phyloP scores from a whole-genome alignment of 2,888 invertebrate genomes.

The Lamproptera curius region DNA sequence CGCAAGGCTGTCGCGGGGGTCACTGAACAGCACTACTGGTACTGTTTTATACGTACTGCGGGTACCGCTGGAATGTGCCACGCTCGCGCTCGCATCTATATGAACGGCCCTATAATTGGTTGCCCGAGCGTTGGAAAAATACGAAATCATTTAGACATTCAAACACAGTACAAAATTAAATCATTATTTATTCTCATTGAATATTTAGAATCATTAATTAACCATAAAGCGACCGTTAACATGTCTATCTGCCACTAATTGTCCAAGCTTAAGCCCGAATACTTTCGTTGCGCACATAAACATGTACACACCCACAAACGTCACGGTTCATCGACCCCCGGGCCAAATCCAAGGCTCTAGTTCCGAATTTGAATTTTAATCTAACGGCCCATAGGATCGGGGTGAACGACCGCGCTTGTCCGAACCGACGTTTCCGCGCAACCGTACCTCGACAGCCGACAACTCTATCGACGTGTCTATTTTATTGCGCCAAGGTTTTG shows the following conservation, averaged over 20 bases:
- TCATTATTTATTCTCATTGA: too few species aligned
- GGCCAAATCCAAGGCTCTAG: constrained; percentile 44
- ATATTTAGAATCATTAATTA: too few species aligned
- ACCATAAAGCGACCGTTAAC: too few species aligned
- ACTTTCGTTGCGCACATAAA: background rate
- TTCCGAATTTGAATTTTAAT: constrained; percentile 69
- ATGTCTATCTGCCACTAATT: too few species aligned
- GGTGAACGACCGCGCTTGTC: constrained; percentile 60
- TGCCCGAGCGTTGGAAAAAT: too few species aligned
- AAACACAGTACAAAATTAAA: too few species aligned
- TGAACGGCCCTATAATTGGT: background rate
- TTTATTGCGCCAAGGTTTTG: constrained; percentile 31
- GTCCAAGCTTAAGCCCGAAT: background rate
- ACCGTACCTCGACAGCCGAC: constrained; percentile 34
- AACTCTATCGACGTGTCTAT: constrained; percentile 36
- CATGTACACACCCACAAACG: constrained; percentile 35
- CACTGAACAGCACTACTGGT: constrained; percentile 8
- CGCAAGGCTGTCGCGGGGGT: constrained; percentile 19
- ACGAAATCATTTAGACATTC: too few species aligned
- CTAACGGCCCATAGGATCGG: constrained; percentile 59
- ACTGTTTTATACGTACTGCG: constrained; percentile 7
- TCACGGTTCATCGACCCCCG: constrained; percentile 33
- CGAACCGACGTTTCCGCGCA: constrained; percentile 48
- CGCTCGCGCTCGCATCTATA: background rate
- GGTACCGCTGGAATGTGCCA: background rate